These are phyloP conservation scores for Pyrrhura leucotis DNA, from an alignment of 2,797 vertebrate genomes.

Conservation along the genomic window DNA sequence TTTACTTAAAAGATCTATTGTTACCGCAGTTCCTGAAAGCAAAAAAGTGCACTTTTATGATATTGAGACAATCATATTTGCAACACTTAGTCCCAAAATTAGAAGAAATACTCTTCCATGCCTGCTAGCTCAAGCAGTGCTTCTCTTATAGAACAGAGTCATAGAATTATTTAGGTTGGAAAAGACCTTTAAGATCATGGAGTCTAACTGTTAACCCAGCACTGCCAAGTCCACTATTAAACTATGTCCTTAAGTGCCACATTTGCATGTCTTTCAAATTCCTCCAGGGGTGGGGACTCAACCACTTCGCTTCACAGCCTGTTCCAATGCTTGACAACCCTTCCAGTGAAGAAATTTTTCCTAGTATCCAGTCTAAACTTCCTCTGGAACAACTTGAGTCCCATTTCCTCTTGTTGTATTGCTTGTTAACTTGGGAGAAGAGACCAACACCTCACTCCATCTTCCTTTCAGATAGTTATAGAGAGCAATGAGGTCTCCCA, in stretches of 20 bases:
- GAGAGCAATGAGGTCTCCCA: neutral
- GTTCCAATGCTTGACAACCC: neutral
- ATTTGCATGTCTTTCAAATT: neutral
- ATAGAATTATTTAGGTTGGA: neutral
- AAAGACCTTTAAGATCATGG: neutral
- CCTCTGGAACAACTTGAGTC: neutral
- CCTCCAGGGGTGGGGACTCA: neutral
- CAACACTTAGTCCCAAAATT: neutral
- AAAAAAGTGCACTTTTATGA: neutral
- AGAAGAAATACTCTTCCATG: neutral
- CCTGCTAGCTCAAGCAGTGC: neutral
- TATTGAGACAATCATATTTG: neutral
- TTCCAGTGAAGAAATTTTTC: neutral
- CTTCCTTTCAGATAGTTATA: neutral
- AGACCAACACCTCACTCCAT: accelerated
- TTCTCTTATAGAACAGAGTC: neutral
- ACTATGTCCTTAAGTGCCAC: accelerated
- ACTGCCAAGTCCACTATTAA: neutral
- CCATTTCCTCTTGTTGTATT: neutral
- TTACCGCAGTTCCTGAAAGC: neutral
- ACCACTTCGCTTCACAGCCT: neutral
- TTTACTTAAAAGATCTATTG: neutral
- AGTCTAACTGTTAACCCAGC: neutral
- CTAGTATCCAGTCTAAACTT: neutral
- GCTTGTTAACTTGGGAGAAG: neutral